These are phyloP conservation scores for Akabosia matsudoensis DNA, from an alignment of 1,140 invertebrate species.

Conservation along the genomic window DNA sequence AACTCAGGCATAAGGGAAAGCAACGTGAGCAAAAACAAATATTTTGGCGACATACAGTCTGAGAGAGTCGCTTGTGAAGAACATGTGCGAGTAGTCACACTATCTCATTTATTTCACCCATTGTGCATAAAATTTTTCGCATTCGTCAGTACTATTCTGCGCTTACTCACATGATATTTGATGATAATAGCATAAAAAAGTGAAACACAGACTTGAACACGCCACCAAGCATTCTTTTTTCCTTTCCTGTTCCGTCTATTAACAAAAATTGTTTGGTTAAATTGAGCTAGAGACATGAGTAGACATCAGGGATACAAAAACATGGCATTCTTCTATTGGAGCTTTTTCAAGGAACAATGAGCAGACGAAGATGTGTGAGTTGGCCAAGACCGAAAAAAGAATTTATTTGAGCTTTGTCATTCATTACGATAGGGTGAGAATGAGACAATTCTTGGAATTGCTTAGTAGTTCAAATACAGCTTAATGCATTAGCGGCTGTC, in stretches of 20 bases:
- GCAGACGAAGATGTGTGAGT: neutral
- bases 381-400: no score
- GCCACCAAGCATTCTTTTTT: neutral
- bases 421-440: no score
- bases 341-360: neutral
- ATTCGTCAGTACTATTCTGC: neutral
- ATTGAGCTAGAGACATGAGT: neutral
- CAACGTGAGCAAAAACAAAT: neutral
- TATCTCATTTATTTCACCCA: no score
- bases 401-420: no score
- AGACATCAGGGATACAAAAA: no score
- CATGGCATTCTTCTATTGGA: no score
- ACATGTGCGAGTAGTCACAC: neutral
- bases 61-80: neutral
- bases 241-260: neutral
- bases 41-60: conserved; percentile 15
- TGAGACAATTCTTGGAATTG: no score
- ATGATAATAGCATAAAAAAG: neutral
- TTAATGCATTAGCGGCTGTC: no score
- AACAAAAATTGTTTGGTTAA: neutral
- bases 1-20: conserved; percentile 4
- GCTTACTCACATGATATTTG: neutral
- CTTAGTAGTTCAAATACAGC: no score
- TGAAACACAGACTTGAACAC: neutral
- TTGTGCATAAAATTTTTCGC: neutral